Evolutionary conservation across 2,113 vertebrate genomes (phyloP).

Genomic region (Pan troglodytes): NHGRI_mPanTro3-v2.1_pri NC_072417.2:51939501-51940000

Average conservation of each 20-base stretch:
- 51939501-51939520: neutral
- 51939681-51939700: neutral
- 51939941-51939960: too few species aligned
- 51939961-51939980: too few species aligned
- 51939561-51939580: neutral
- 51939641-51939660: too few species aligned
- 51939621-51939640: too few species aligned
- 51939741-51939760: neutral
- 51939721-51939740: neutral
- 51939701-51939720: neutral
- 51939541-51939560: neutral
- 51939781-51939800: neutral
- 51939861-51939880: too few species aligned
- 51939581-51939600: neutral
- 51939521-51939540: neutral
- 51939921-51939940: too few species aligned
- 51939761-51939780: too few species aligned
- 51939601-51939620: neutral
- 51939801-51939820: too few species aligned
- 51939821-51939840: too few species aligned
- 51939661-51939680: neutral
- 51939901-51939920: neutral
- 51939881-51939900: neutral
- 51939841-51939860: too few species aligned
- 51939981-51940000: too few species aligned